A percentile compares a stretch with the other conserved stretches of the same genome.
Conservation (phyloP, 2,888 invertebrate genomes). For the Meiosimyza decipiens region DNA sequence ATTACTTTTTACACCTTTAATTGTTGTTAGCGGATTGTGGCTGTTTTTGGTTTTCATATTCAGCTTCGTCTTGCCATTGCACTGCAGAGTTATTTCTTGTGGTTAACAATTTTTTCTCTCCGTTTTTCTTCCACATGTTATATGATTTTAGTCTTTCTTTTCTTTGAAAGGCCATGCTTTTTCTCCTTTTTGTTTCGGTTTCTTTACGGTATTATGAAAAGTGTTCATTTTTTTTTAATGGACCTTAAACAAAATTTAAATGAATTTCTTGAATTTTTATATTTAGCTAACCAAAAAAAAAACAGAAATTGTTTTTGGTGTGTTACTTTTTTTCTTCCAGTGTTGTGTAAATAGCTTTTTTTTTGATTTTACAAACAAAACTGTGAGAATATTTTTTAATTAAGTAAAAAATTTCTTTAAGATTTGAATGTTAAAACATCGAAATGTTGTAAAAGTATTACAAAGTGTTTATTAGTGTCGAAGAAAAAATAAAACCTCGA, state of each 20-base stretch:
- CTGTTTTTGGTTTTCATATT: slow-evolving; percentile 46
- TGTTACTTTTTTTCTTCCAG: not conserved
- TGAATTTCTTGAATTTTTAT: not conserved
- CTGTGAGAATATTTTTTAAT: slow-evolving; percentile 23
- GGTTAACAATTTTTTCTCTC: slow-evolving; percentile 22
- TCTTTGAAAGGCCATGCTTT: slow-evolving; percentile 1
- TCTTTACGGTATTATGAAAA: too few relatives aligned
- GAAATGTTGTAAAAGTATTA: slow-evolving; percentile 3
- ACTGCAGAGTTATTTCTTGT: slow-evolving; percentile 22
- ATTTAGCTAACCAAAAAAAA: not conserved
- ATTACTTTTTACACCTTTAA: slow-evolving; percentile 60
- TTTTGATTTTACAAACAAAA: slow-evolving; percentile 13
- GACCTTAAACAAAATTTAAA: slow-evolving; percentile 11
- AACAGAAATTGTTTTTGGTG: not conserved
- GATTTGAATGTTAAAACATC: not conserved
- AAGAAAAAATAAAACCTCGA: slow-evolving; percentile 4
- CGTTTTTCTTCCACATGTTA: not conserved
- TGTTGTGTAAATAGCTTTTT: slow-evolving; percentile 18
- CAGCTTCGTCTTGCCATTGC: slow-evolving; percentile 12
- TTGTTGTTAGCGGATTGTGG: slow-evolving; percentile 43
- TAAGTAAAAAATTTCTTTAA: not conserved
- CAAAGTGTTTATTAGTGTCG: slow-evolving; percentile 19
- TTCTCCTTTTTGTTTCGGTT: too few relatives aligned
- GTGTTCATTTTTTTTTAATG: slow-evolving; percentile 10
- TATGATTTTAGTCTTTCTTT: not conserved